Percentiles rank a stretch among this genome's conserved stretches.
phyloP scores from a whole-genome alignment of 2,888 invertebrate genomes.

The Drosophila leonis region DNA sequence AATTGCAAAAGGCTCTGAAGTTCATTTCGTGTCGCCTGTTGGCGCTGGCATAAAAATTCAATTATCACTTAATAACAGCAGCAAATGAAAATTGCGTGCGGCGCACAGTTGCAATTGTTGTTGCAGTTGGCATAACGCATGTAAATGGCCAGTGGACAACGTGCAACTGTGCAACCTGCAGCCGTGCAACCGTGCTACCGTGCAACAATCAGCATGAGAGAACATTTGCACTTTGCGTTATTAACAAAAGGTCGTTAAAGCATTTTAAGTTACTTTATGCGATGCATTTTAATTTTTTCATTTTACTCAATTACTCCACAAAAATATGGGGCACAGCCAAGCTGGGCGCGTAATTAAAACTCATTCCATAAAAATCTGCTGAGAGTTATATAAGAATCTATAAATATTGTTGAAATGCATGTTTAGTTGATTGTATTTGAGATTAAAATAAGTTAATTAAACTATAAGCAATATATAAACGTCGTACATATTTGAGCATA shows the following conservation, averaged over 20 bases:
- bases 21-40: slow-evolving; percentile 47
- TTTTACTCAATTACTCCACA: slow-evolving; percentile 66
- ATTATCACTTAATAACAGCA: slow-evolving; percentile 78
- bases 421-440: slow-evolving; percentile 11
- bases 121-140: slow-evolving; percentile 40
- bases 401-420: slow-evolving; percentile 17
- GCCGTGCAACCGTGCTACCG: slow-evolving; percentile 5
- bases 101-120: slow-evolving; percentile 31
- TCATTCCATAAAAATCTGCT: slow-evolving; percentile 10
- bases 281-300: slow-evolving; percentile 73
- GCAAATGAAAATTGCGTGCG: slow-evolving; percentile 70
- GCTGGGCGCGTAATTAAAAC: slow-evolving; percentile 31
- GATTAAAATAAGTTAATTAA: not conserved
- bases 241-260: slow-evolving; percentile 78
- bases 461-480: not conserved
- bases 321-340: slow-evolving; percentile 46
- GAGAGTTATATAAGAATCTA: not conserved
- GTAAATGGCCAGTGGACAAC: slow-evolving; percentile 35
- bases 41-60: slow-evolving; percentile 76
- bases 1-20: slow-evolving; percentile 43
- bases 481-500: not conserved
- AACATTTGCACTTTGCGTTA: slow-evolving; percentile 75
- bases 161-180: slow-evolving; percentile 11
- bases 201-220: slow-evolving; percentile 40
- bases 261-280: slow-evolving; percentile 75